Percentiles rank a stretch among this genome's conserved stretches.
Conservation (phyloP, 2,888 invertebrate genomes). For the Aricia artaxerxes region DNA sequence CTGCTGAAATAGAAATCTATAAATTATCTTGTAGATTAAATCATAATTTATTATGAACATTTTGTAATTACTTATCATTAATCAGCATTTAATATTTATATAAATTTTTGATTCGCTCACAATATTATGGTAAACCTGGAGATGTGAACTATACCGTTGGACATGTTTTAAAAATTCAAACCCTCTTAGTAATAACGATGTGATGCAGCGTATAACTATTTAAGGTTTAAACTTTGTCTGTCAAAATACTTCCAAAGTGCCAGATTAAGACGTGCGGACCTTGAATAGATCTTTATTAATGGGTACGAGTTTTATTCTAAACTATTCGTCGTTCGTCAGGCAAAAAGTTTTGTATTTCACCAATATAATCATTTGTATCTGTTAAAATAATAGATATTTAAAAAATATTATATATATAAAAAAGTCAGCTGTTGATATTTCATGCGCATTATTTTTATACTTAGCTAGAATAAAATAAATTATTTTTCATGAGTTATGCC, state of each 20-base stretch:
- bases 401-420: no score
- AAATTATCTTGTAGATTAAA: not conserved
- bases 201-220: no score
- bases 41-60: not conserved
- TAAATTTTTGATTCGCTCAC: not conserved
- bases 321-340: no score
- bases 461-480: conserved; percentile 43
- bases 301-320: no score
- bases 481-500: conserved; percentile 45
- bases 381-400: not conserved
- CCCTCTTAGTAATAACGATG: no score
- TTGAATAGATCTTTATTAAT: no score
- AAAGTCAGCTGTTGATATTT: conserved; percentile 38
- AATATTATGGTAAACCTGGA: not conserved
- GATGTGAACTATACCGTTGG: not conserved
- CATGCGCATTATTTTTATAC: conserved; percentile 45
- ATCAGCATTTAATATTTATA: not conserved
- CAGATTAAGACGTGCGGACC: no score
- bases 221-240: no score
- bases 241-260: no score
- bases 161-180: no score
- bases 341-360: not conserved
- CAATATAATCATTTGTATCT: not conserved
- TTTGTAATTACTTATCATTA: not conserved
- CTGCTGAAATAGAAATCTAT: not conserved